These are phyloP conservation scores for Mustela nigripes DNA, from an alignment of 2,113 vertebrate species.

Conservation along the genomic window DNA sequence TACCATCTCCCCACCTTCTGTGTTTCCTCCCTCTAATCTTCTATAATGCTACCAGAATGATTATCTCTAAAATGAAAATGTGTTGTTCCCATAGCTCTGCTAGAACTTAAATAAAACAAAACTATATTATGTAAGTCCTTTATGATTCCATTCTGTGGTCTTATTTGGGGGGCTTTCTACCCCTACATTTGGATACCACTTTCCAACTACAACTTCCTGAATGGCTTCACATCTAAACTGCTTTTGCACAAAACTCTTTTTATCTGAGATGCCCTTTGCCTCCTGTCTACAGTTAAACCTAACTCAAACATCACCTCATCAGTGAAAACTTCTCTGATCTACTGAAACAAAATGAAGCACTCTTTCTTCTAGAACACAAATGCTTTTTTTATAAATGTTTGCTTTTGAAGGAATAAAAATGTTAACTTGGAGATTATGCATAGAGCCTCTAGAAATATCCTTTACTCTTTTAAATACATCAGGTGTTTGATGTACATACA, in stretches of 20 bases:
- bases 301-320: not conserved
- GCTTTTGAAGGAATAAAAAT: constrained; percentile 50
- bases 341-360: constrained; percentile 52
- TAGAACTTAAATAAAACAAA: constrained; percentile 19
- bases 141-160: not conserved
- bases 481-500: not conserved
- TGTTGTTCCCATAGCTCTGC: not conserved
- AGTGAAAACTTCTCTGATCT: constrained; percentile 32
- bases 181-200: not conserved
- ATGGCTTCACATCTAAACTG: not conserved
- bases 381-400: not conserved
- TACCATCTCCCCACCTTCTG: not conserved
- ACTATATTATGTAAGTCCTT: not conserved
- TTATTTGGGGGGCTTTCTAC: not conserved
- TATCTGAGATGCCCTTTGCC: not conserved
- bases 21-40: not conserved
- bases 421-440: not conserved
- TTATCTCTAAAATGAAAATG: constrained; percentile 2
- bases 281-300: not conserved
- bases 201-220: not conserved
- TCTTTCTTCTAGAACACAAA: not conserved
- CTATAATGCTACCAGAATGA: not conserved
- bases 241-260: constrained; percentile 41
- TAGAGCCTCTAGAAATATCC: not conserved
- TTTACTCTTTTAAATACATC: not conserved